These are phyloP conservation scores for Aldrovandia affinis DNA, from an alignment of 2,797 vertebrate species.

Conservation along the genomic window DNA sequence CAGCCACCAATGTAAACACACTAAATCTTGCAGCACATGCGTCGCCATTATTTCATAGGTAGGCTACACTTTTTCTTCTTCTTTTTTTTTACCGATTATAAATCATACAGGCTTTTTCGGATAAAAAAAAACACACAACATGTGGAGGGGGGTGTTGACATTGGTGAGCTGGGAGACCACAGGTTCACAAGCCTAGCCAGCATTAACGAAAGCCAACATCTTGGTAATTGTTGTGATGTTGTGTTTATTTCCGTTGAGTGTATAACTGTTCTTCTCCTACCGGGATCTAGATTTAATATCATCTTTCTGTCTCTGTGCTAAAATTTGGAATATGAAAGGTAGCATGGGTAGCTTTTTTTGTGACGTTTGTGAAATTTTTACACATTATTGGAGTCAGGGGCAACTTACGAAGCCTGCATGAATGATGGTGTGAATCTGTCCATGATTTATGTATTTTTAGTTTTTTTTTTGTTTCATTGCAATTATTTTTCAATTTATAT, in stretches of 20 bases:
- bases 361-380: too few species aligned
- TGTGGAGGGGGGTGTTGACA: not conserved
- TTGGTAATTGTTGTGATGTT: not conserved
- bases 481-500: too few species aligned
- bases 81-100: not conserved
- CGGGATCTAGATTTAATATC: not conserved
- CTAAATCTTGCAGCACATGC: constrained; percentile 27
- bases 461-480: too few species aligned
- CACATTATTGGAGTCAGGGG: too few species aligned
- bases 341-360: too few species aligned
- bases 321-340: too few species aligned
- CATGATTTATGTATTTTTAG: too few species aligned
- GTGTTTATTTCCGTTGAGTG: not conserved
- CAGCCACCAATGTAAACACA: constrained; percentile 31
- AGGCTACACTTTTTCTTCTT: not conserved
- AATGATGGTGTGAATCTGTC: too few species aligned
- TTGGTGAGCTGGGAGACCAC: not conserved
- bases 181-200: not conserved
- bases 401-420: too few species aligned
- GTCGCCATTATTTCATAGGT: constrained; percentile 27
- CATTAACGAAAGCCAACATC: not conserved
- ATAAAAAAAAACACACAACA: not conserved
- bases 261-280: not conserved
- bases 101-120: constrained; percentile 5
- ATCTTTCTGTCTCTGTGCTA: too few species aligned